Conservation (phyloP, 2,888 invertebrate species). For the Diachrysia chrysitis region DNA sequence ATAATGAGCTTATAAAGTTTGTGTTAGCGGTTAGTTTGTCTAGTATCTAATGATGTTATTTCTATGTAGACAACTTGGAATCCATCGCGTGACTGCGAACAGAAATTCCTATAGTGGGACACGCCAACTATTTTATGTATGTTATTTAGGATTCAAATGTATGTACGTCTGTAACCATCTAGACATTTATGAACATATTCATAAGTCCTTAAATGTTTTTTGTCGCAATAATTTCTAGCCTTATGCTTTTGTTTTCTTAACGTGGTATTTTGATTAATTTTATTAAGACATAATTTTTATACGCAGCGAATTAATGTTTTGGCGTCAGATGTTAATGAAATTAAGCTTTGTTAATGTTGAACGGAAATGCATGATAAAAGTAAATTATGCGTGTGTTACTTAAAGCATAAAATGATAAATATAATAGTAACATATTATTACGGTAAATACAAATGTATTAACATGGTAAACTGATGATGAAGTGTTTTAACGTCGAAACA, state of each 20-base stretch:
- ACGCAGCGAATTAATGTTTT: constrained; percentile 23
- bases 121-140: constrained; percentile 70
- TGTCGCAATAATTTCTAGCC: constrained; percentile 51
- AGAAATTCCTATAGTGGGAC: constrained; percentile 76
- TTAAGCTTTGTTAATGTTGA: constrained; percentile 19
- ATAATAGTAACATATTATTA: background rate
- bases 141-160: constrained; percentile 61
- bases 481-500: background rate
- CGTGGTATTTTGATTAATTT: constrained; percentile 47
- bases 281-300: constrained; percentile 54
- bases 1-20: constrained; percentile 54
- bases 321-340: constrained; percentile 14
- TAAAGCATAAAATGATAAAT: background rate
- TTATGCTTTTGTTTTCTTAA: constrained; percentile 41
- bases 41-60: constrained; percentile 69
- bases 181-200: constrained; percentile 58
- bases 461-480: background rate
- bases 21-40: constrained; percentile 57
- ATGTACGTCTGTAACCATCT: constrained; percentile 49
- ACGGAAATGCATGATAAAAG: constrained; percentile 7
- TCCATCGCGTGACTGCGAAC: constrained; percentile 80
- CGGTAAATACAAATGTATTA: background rate
- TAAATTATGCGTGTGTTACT: background rate
- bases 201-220: constrained; percentile 55
- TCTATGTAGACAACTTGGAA: constrained; percentile 75